phyloP scores from a whole-genome alignment of 2,888 invertebrate genomes.

The Pinctada fucata region DNA sequence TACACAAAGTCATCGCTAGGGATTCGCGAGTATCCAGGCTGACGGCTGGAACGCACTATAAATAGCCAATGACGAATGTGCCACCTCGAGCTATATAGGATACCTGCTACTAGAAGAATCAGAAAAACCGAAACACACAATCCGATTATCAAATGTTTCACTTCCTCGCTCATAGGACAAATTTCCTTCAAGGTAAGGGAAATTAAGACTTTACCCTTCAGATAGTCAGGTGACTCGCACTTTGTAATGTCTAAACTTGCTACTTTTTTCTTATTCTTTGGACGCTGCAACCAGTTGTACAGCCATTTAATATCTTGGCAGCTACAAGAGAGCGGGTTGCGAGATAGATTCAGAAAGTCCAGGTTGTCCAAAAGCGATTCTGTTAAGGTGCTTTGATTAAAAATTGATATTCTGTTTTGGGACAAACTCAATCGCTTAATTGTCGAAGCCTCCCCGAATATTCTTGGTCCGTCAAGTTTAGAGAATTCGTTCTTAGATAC shows the following conservation, averaged over 20 bases:
- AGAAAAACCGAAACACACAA: neutral
- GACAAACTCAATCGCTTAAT: constrained; percentile 17
- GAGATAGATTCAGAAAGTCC: constrained; percentile 8
- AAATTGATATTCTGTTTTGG: constrained; percentile 17
- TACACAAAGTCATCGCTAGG: constrained; percentile 12
- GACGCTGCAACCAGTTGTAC: constrained; percentile 28
- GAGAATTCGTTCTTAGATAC: constrained; percentile 11
- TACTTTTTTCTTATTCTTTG: constrained; percentile 16
- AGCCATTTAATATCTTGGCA: constrained; percentile 42
- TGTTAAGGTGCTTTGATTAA: constrained; percentile 25
- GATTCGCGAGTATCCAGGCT: neutral
- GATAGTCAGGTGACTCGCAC: constrained; percentile 3
- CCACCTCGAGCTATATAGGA: constrained; percentile 26
- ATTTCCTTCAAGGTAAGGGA: neutral
- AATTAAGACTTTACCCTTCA: neutral
- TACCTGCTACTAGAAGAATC: neutral
- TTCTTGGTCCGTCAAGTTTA: constrained; percentile 13
- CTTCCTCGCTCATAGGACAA: constrained; percentile 9
- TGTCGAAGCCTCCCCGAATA: constrained; percentile 18
- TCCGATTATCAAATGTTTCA: constrained; percentile 10
- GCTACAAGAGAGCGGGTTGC: constrained; percentile 43
- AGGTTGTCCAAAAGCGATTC: constrained; percentile 11
- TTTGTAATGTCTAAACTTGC: neutral
- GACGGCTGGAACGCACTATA: neutral
- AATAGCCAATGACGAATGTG: constrained; percentile 22